Conservation (phyloP, 2,797 vertebrate genomes). For the Pipistrellus kuhlii region DNA sequence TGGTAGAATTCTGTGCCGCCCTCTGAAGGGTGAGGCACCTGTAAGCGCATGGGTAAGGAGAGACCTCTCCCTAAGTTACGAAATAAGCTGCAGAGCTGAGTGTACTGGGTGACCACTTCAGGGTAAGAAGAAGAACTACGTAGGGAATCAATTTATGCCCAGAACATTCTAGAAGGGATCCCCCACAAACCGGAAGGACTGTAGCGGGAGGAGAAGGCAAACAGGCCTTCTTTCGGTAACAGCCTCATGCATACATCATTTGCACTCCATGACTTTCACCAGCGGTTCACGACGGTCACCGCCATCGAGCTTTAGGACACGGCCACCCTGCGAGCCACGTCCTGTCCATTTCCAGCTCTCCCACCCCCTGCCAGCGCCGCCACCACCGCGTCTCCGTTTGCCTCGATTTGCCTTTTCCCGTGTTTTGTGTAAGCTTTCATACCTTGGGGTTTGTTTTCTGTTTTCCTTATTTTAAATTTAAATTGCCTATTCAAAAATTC, state of each 20-base stretch:
- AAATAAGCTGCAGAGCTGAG: background rate
- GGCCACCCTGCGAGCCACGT: background rate
- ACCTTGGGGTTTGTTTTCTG: constrained; percentile 7
- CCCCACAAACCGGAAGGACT: background rate
- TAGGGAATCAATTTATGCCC: background rate
- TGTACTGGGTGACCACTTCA: background rate
- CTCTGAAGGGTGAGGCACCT: background rate
- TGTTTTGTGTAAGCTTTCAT: background rate
- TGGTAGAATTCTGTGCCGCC: background rate
- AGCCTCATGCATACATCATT: background rate
- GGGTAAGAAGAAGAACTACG: background rate
- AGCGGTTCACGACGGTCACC: background rate
- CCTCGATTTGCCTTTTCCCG: background rate
- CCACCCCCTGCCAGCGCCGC: background rate
- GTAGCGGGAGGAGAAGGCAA: background rate
- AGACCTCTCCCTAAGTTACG: background rate
- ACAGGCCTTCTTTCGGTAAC: background rate
- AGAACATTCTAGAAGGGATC: background rate
- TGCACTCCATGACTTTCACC: background rate
- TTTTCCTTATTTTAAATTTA: constrained; percentile 32
- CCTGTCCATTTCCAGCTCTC: background rate
- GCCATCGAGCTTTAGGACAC: background rate
- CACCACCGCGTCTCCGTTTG: background rate
- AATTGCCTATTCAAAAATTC: constrained; percentile 4
- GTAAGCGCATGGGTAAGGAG: background rate